phyloP scores from a whole-genome alignment of 1,140 invertebrate genomes.

The Drosophila trapezifrons region DNA sequence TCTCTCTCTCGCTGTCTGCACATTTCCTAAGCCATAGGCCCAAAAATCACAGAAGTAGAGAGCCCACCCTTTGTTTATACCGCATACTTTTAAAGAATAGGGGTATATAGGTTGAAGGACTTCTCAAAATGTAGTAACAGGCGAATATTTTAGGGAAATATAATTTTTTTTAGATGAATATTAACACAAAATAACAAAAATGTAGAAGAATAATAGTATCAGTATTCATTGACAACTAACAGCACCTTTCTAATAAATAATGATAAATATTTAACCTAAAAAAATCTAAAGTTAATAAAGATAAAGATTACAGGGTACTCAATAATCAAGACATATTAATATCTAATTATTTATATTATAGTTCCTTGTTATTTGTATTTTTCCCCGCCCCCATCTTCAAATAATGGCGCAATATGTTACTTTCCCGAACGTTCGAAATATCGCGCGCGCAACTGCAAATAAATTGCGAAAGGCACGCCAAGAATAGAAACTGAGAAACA shows the following conservation, averaged over 20 bases:
- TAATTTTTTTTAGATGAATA: too few relatives aligned
- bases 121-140: too few relatives aligned
- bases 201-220: too few relatives aligned
- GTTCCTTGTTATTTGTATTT: conserved; percentile 6
- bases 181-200: too few relatives aligned
- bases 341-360: not conserved
- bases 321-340: too few relatives aligned
- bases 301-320: not conserved
- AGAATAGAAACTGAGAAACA: conserved; percentile 43
- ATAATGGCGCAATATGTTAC: conserved; percentile 30
- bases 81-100: not conserved
- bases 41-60: conserved; percentile 1
- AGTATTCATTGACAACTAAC: too few relatives aligned
- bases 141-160: too few relatives aligned
- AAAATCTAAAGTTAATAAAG: not conserved
- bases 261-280: not conserved
- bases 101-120: too few relatives aligned
- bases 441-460: conserved; percentile 66
- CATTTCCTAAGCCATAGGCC: conserved; percentile 48
- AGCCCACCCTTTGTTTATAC: not conserved
- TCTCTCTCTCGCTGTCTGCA: conserved; percentile 56
- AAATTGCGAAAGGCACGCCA: conserved; percentile 69
- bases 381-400: conserved; percentile 3
- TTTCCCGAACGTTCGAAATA: conserved; percentile 42
- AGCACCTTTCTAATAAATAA: not conserved